Conservation (phyloP, 2,888 invertebrate genomes). For the Aleiodes alternator region DNA sequence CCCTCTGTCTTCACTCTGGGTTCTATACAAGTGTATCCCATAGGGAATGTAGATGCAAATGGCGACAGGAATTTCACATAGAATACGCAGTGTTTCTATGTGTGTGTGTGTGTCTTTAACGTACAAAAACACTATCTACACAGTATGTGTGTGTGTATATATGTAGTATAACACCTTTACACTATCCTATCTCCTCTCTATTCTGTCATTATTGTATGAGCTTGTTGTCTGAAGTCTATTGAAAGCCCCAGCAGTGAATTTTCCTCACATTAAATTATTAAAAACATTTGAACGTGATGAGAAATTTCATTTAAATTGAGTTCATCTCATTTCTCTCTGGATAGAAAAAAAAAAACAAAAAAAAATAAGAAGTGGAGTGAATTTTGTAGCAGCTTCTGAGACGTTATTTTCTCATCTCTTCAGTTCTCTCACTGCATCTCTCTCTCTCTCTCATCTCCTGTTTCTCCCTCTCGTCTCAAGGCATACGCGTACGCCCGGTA, state of each 20-base stretch:
- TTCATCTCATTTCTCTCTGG: background rate
- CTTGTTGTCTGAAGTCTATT: conserved; percentile 4
- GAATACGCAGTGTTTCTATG: background rate
- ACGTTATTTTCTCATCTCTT: conserved; percentile 32
- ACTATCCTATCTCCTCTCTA: conserved; percentile 3
- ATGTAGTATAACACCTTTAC: conserved; percentile 4
- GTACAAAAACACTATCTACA: conserved; percentile 3
- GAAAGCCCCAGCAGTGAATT: background rate
- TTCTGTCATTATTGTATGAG: conserved; percentile 8
- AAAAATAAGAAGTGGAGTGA: background rate
- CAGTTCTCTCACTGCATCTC: conserved; percentile 27
- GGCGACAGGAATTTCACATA: conserved; percentile 15
- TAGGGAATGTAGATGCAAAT: conserved; percentile 18
- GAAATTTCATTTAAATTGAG: too few relatives aligned
- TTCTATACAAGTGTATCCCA: conserved; percentile 3
- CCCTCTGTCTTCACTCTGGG: background rate
- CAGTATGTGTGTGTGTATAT: too few relatives aligned
- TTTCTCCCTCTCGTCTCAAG: conserved; percentile 49
- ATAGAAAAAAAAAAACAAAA: too few relatives aligned
- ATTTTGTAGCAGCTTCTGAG: conserved; percentile 18
- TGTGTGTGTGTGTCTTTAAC: background rate
- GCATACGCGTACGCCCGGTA: conserved; percentile 66
- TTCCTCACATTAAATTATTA: background rate
- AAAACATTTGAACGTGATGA: too few relatives aligned
- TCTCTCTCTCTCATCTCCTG: conserved; percentile 54